Base-by-base conservation (phyloP, 2,888 invertebrate species). In the Ornithoptera alexandrae region DNA sequence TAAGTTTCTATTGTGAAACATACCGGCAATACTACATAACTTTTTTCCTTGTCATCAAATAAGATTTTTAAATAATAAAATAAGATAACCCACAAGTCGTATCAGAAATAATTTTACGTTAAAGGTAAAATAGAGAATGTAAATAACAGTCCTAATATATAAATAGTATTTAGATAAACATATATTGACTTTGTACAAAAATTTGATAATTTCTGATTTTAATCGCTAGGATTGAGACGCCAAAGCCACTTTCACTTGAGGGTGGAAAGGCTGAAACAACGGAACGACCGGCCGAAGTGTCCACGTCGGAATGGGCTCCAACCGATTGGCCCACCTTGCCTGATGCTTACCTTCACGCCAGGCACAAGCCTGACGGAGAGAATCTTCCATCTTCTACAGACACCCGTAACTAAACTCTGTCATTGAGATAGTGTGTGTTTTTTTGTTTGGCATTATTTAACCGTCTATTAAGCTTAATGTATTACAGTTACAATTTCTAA, bases 321-420 rank as follows among this genome's bases (percentile, higher is more conserved):
- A 72, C 79, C 58, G 78, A 78, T 56, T 75, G 77, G 30, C 74
- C 80, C n/a, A 86, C 76, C 72, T 84, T 61, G 12, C 82, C 90
- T 56, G 92, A 90, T 74, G 86, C 90, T 58, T 92, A 91, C 77
- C 82, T 90, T 12, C 92, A 91, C 72, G 88, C 88, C 6, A 86
- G 90, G 72, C 92, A 92, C 79, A 93, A 92, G 83, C 77, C 88
- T 65, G 93, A 93, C 60, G 91, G 91, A 24, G 93, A 93, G 75
- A 91, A 90, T 75, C 76, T 91, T 62, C 93, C 93, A 0, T 93
- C 93, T 24, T 93, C 93, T 20, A 93, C 93, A 0, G 91, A 93
- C 76, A 80, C 92, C 0, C 90, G 92, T 76, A 93, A 93, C 77
- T 93, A 81, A 88, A 93, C 8, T 15, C 57, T 20, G 2, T 20